Evolutionary conservation across 2,113 vertebrate species (phyloP).

Genomic region (Laticauda laticaudata): DNA sequence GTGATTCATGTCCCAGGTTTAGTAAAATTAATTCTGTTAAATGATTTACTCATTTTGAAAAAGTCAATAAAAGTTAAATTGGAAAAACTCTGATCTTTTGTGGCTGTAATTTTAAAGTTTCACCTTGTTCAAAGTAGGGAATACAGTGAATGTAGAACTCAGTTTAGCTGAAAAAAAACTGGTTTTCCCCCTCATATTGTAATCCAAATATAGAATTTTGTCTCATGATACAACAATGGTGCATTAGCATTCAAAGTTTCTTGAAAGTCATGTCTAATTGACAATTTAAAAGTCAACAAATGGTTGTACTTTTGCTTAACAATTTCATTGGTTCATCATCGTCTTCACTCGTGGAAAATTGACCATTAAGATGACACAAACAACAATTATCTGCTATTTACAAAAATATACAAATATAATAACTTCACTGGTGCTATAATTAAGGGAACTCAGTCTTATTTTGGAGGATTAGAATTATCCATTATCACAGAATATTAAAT

Average conservation of each 20-base stretch:
- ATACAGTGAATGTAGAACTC: background rate
- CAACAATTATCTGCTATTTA: background rate
- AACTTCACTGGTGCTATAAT: background rate
- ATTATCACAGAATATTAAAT: background rate
- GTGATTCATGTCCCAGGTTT: conserved; percentile 12
- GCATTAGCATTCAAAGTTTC: background rate
- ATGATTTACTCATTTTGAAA: conserved; percentile 17
- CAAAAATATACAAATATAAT: background rate
- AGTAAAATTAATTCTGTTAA: conserved; percentile 22
- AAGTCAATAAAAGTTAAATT: conserved; percentile 32
- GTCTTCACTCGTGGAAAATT: background rate
- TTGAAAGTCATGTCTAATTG: background rate
- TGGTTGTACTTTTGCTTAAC: background rate
- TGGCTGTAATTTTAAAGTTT: background rate
- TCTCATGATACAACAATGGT: background rate
- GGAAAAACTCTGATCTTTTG: background rate
- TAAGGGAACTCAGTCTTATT: background rate
- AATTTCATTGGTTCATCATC: background rate
- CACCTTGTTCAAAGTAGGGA: background rate
- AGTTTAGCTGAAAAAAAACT: background rate
- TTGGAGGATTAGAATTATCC: background rate
- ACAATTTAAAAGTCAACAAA: background rate
- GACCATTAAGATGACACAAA: background rate
- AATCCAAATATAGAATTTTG: background rate
- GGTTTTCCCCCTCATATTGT: background rate